phyloP scores from a whole-genome alignment of 2,797 vertebrate species.

The Xerus rutilus region DNA sequence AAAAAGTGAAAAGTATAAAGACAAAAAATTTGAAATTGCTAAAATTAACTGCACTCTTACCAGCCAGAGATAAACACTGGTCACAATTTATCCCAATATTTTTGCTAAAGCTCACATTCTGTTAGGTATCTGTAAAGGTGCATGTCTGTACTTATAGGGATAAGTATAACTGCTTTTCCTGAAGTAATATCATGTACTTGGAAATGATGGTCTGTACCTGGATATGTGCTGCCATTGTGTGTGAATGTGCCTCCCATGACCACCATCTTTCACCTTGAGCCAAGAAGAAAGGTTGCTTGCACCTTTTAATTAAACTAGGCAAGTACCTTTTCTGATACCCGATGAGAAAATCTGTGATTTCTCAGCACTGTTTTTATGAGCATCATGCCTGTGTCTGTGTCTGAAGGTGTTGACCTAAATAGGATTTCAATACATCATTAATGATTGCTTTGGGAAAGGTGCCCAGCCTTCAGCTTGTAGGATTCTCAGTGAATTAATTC shows the following conservation, averaged over 20 bases:
- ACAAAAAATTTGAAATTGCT: neutral
- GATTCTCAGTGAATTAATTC: conserved; percentile 66
- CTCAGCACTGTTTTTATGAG: conserved; percentile 47
- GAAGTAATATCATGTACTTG: neutral
- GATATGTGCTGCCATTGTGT: neutral
- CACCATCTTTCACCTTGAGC: conserved; percentile 7
- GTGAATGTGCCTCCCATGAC: neutral
- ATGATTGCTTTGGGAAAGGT: conserved; percentile 69
- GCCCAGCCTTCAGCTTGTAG: conserved; percentile 48
- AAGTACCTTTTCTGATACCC: conserved; percentile 41
- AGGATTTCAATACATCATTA: conserved; percentile 76
- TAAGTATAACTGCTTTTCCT: neutral
- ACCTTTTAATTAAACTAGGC: conserved; percentile 60
- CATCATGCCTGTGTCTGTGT: conserved; percentile 45
- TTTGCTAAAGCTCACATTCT: neutral
- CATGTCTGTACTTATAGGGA: neutral
- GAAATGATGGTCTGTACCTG: neutral
- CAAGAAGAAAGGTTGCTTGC: neutral
- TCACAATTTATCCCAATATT: neutral
- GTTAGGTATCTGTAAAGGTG: rapidly evolving
- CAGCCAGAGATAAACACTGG: neutral
- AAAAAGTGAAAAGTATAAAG: neutral
- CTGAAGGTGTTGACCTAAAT: conserved; percentile 74
- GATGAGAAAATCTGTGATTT: conserved; percentile 68
- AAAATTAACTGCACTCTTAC: neutral